phyloP scores from a whole-genome alignment of 2,888 invertebrate genomes.

The Diogma glabrata region DNA sequence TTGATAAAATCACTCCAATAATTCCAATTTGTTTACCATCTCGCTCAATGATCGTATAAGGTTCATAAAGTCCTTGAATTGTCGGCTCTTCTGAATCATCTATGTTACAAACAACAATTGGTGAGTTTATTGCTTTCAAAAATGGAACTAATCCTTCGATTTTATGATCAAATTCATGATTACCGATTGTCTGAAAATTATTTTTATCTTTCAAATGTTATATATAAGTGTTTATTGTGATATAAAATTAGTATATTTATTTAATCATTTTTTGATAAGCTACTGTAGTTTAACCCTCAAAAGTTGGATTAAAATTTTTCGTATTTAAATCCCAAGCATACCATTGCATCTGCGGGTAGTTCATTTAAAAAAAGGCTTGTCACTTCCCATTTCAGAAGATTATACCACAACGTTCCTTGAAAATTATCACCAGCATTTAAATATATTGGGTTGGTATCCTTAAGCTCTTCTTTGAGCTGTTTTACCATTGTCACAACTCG shows the following conservation, averaged over 20 bases:
- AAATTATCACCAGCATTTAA: conserved; percentile 76
- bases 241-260: too few species aligned
- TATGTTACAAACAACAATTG: conserved; percentile 65
- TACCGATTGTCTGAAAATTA: conserved; percentile 58
- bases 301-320: too few species aligned
- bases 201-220: background rate
- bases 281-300: too few species aligned
- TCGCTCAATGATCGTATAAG: conserved; percentile 51
- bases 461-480: conserved; percentile 34
- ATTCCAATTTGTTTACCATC: conserved; percentile 59
- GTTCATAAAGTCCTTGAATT: conserved; percentile 47
- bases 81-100: conserved; percentile 55
- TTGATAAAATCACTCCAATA: conserved; percentile 61
- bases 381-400: conserved; percentile 58
- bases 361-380: conserved; percentile 65
- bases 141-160: conserved; percentile 61
- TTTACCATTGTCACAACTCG: conserved; percentile 47
- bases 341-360: conserved; percentile 65
- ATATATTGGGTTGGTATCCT: conserved; percentile 46
- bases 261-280: too few species aligned
- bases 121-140: conserved; percentile 47
- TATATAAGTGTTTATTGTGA: too few species aligned
- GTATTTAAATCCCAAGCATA: too few species aligned
- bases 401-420: conserved; percentile 79
- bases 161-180: conserved; percentile 77